Percentiles rank a stretch among this genome's conserved stretches.
These are phyloP conservation scores for Tetragonula clypearis DNA, from an alignment of 1,140 invertebrate species.

Conservation along the genomic window DNA sequence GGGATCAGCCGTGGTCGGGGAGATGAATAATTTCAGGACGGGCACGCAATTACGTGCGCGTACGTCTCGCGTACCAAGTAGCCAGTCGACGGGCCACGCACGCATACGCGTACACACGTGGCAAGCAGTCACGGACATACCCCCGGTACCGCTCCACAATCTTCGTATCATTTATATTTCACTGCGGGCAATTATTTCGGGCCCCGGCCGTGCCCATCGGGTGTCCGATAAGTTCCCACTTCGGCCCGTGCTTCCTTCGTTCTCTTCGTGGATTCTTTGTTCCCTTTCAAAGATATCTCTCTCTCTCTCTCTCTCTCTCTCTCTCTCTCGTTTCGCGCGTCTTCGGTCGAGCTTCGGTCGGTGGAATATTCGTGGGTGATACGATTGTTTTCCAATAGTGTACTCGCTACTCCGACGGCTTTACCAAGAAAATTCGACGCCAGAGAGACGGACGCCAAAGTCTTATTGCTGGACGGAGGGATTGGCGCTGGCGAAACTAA, in stretches of 20 bases:
- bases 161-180: conserved; percentile 78
- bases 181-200: conserved; percentile 77
- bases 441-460: neutral
- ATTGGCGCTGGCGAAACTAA: conserved; percentile 39
- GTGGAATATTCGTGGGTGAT: neutral
- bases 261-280: neutral
- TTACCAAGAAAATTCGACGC: neutral
- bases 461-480: neutral
- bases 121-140: conserved; percentile 46
- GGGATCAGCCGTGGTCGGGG: conserved; percentile 71
- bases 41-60: conserved; percentile 80
- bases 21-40: conserved; percentile 82
- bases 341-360: no score
- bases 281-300: neutral
- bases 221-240: conserved; percentile 68
- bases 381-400: neutral
- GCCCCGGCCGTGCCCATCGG: conserved; percentile 72
- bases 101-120: conserved; percentile 42
- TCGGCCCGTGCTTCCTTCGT: conserved; percentile 39
- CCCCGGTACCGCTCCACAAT: conserved; percentile 65
- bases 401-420: no score
- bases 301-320: neutral
- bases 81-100: conserved; percentile 67
- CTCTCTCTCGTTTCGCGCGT: neutral
- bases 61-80: conserved; percentile 82